Base-by-base conservation (phyloP, 2,888 invertebrate species). In the Meandrusa payeni region DNA sequence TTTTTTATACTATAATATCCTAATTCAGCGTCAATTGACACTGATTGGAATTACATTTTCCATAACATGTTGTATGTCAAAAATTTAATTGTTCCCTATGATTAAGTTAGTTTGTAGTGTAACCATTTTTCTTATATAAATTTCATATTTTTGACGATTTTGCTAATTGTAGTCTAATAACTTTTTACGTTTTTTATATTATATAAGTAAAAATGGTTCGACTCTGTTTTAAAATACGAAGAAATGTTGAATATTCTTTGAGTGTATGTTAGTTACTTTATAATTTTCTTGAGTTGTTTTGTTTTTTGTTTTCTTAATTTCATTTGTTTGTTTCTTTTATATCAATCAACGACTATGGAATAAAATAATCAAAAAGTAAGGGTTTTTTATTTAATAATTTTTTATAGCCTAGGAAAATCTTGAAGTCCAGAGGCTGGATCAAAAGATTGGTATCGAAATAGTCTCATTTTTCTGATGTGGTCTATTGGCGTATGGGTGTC, bases 401-500 rank as follows among this genome's bases (percentile, higher is more conserved):
- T 46, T 62, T 63, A 12, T 55, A 62, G 28, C 10, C 31, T 56
- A 4, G 80, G 78, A 48, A 81, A 86, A 45, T 76, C 67, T 59
- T 75, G 77, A 11, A 76, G 52, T 39, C 83, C 70, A 3, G 80
- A 73, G 9, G 75, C 70, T 1, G 86, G 87, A 46, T 86, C 64
- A 44, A 83, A 85, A 2, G 87, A 86, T 50, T 77, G 73, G 50
- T 73, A 73, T 4, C 86, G 73, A 57, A 67, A 77, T 6, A 71
- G 62, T 49, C 76, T 64, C 68, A 87, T 60, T 37, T 72, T 56
- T 7, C 86, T 73, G 23, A 87, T 85, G 50, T 86, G 86, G 0
- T 67, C 73, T 11, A 87, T 86, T 2, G 87, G 86, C 0, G 86
- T 85, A 55, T 87, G 85, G 0, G 80, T 80, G 54, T 87, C 87